A percentile compares a stretch with the other conserved stretches of the same genome.
These are phyloP conservation scores for Coremacera marginata DNA, from an alignment of 2,888 invertebrate species.

Conservation along the genomic window DNA sequence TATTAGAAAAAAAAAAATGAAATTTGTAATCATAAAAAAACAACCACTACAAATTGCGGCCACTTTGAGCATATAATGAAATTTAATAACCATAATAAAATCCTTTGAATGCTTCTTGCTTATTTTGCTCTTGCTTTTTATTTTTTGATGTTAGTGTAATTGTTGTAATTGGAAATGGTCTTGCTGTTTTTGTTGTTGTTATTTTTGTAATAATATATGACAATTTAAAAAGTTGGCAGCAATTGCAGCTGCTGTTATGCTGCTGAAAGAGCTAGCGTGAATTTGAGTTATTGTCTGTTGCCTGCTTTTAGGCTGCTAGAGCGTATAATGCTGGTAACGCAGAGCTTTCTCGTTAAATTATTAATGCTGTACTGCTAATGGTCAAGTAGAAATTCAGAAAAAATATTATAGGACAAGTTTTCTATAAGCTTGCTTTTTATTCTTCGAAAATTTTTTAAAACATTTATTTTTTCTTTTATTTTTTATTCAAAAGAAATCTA, in stretches of 20 bases:
- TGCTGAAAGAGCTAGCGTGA: constrained; percentile 12
- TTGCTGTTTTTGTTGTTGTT: constrained; percentile 10
- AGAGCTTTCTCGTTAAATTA: too few species aligned
- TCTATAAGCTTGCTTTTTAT: too few species aligned
- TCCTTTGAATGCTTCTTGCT: not conserved
- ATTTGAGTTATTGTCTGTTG: constrained; percentile 28
- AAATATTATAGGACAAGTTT: too few species aligned
- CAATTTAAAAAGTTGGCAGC: constrained; percentile 25
- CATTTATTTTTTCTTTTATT: too few species aligned
- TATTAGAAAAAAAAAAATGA: not conserved
- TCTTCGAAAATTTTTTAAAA: too few species aligned
- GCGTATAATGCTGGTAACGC: too few species aligned
- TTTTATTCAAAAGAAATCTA: too few species aligned
- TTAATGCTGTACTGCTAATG: too few species aligned
- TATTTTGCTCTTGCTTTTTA: not conserved
- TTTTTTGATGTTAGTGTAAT: not conserved
- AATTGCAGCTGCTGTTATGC: constrained; percentile 15
- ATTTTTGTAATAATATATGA: constrained; percentile 27
- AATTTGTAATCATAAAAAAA: not conserved
- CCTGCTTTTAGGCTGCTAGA: constrained; percentile 16
- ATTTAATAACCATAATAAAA: constrained; percentile 37
- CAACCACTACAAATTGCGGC: constrained; percentile 24
- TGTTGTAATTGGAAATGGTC: not conserved
- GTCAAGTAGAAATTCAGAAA: too few species aligned
- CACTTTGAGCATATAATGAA: constrained; percentile 37